Conservation (phyloP, 2,113 vertebrate genomes). For the Pygoscelis adeliae region DNA sequence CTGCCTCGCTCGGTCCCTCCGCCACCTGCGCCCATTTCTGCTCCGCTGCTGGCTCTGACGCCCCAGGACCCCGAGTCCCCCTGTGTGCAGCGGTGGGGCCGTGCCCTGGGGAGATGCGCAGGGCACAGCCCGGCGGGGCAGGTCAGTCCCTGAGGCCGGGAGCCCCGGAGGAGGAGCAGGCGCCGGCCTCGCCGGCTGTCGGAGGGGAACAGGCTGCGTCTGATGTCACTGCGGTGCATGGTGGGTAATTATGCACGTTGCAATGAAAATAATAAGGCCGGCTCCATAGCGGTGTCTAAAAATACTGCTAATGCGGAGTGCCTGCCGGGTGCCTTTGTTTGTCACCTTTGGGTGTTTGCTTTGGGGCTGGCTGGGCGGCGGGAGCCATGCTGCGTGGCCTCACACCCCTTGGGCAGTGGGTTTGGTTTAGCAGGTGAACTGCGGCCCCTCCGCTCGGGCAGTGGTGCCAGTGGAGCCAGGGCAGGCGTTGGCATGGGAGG, state of each 20-base stretch:
- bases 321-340: constrained; percentile 38
- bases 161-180: neutral
- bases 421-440: neutral
- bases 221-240: constrained; percentile 64
- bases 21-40: neutral
- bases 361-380: rapidly evolving
- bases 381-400: neutral
- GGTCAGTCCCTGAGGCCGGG: neutral
- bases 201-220: constrained; percentile 43
- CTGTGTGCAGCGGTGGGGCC: rapidly evolving
- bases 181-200: neutral
- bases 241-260: constrained; percentile 68
- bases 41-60: rapidly evolving
- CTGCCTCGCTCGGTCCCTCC: neutral
- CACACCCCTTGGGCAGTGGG: rapidly evolving
- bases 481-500: neutral
- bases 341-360: constrained; percentile 55
- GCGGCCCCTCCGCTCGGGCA: rapidly evolving
- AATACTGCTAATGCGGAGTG: constrained; percentile 59
- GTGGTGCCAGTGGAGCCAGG: rapidly evolving
- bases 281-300: constrained; percentile 60
- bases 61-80: neutral
- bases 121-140: neutral
- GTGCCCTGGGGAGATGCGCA: neutral
- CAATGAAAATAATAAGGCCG: constrained; percentile 69